Conservation (phyloP, 2,113 vertebrate species). For the Boulengeromyrus knoepffleri region DNA sequence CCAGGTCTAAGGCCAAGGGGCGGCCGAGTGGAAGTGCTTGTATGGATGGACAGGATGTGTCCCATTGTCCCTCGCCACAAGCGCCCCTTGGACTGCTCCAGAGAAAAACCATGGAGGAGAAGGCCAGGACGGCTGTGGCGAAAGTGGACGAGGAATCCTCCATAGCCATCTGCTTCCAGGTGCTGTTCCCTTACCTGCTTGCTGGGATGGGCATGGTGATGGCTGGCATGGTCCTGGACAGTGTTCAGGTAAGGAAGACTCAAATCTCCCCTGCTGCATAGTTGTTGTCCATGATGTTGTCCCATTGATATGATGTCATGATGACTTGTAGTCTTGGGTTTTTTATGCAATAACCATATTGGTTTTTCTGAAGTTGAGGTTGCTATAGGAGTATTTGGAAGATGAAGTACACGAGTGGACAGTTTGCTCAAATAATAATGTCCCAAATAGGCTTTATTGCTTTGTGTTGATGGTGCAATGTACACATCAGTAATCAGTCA, state of each 20-base stretch:
- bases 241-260: slow-evolving; percentile 71
- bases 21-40: slow-evolving; percentile 46
- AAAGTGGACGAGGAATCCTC: slow-evolving; percentile 69
- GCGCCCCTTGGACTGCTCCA: slow-evolving; percentile 20
- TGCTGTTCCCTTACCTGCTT: slow-evolving; percentile 76
- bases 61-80: slow-evolving; percentile 30
- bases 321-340: background rate
- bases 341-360: background rate
- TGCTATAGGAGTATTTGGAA: background rate
- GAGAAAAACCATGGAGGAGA: slow-evolving; percentile 53
- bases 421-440: background rate
- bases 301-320: background rate
- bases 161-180: slow-evolving; percentile 71
- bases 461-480: background rate
- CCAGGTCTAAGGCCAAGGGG: slow-evolving; percentile 54
- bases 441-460: background rate
- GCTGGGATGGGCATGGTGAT: slow-evolving; percentile 90
- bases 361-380: background rate
- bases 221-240: slow-evolving; percentile 85
- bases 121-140: slow-evolving; percentile 47
- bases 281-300: background rate
- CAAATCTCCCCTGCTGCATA: background rate
- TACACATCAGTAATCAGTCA: background rate
- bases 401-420: background rate
- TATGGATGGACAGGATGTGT: slow-evolving; percentile 47